Percentiles rank a stretch among this genome's conserved stretches.
Evolutionary conservation across 2,113 vertebrate genomes (phyloP).

Genomic region (Neomonachus schauinslandi): DNA sequence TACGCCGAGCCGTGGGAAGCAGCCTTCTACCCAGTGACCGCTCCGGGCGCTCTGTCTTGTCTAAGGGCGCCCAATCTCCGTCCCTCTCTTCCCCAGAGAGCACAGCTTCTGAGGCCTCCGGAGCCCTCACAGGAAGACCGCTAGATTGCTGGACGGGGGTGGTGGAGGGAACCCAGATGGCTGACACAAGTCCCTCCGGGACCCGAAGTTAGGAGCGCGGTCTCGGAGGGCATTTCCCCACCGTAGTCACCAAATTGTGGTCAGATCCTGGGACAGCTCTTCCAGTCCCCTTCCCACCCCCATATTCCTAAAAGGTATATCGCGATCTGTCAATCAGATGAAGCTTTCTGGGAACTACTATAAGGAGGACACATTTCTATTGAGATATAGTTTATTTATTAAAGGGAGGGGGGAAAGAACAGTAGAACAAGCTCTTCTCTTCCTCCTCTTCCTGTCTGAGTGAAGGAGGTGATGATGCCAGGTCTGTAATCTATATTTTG

Average conservation of each 20-base stretch:
- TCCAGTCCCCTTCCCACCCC: too few species aligned
- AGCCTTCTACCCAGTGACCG: background rate
- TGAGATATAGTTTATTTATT: conserved; percentile 36
- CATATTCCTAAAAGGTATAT: background rate
- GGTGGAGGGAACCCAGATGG: background rate
- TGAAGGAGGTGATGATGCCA: conserved; percentile 61
- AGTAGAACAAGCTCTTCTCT: background rate
- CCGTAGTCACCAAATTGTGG: background rate
- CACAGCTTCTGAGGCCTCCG: fast-evolving
- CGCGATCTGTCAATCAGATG: too few species aligned
- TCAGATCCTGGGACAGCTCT: background rate
- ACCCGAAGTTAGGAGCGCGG: background rate
- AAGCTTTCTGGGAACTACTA: background rate
- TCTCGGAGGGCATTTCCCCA: background rate
- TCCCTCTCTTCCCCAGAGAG: background rate
- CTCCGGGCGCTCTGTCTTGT: background rate
- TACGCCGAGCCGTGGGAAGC: background rate
- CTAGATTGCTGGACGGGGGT: background rate
- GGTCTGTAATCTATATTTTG: conserved; percentile 81
- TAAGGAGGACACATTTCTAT: background rate
- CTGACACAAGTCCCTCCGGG: background rate
- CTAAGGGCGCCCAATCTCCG: background rate
- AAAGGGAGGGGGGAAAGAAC: background rate
- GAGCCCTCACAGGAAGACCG: fast-evolving
- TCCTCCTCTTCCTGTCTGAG: background rate